A percentile compares a stretch with the other conserved stretches of the same genome.
Evolutionary conservation across 2,113 vertebrate species (phyloP).

Genomic region (Phalacrocorax pelagicus): DNA sequence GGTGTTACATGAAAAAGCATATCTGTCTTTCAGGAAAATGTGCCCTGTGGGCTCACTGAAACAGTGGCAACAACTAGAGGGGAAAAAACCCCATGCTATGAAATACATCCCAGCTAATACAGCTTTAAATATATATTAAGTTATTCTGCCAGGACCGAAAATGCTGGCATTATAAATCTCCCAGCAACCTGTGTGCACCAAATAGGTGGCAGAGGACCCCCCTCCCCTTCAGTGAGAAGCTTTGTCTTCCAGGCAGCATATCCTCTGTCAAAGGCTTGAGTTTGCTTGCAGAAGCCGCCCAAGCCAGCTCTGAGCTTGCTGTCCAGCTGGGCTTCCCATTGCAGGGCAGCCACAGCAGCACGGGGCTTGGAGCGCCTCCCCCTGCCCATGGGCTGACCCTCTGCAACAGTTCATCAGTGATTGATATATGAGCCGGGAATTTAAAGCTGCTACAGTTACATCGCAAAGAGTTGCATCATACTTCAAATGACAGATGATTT

Average conservation of each 20-base stretch:
- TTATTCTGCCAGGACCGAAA: not conserved
- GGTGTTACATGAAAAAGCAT: conserved; percentile 37
- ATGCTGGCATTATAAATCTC: not conserved
- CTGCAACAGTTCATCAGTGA: not conserved
- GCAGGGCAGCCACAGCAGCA: not conserved
- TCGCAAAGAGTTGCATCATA: not conserved
- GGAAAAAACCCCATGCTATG: not conserved
- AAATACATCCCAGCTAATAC: not conserved
- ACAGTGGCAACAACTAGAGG: not conserved
- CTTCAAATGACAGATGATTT: not conserved
- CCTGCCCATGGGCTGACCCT: accelerated
- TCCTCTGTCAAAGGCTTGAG: not conserved
- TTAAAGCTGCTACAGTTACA: not conserved
- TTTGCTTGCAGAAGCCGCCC: not conserved
- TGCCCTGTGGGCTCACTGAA: not conserved
- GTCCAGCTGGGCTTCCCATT: not conserved
- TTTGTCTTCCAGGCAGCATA: not conserved
- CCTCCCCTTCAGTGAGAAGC: not conserved
- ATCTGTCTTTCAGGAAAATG: conserved; percentile 44
- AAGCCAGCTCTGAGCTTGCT: not conserved
- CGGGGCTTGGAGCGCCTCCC: accelerated
- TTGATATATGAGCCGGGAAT: not conserved
- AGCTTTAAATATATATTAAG: conserved; percentile 22
- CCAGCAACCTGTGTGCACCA: not conserved
- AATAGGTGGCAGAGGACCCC: not conserved